phyloP scores from a whole-genome alignment of 2,113 vertebrate species.

The Mesocricetus auratus region DNA sequence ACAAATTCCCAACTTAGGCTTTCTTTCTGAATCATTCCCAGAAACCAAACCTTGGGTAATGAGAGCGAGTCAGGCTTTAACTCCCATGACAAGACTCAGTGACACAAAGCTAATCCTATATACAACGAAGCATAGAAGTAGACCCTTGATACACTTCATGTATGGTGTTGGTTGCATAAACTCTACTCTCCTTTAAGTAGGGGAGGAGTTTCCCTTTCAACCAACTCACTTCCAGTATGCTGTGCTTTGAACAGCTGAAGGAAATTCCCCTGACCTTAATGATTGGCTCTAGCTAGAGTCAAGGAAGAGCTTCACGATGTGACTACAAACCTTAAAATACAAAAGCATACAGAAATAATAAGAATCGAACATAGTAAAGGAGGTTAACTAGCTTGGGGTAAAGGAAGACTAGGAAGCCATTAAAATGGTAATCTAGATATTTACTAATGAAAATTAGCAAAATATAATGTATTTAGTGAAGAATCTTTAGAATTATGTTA shows the following conservation, averaged over 20 bases:
- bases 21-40: background rate
- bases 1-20: background rate
- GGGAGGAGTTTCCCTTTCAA: constrained; percentile 8
- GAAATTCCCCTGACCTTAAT: background rate
- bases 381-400: background rate
- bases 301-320: background rate
- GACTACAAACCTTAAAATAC: background rate
- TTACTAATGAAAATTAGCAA: background rate
- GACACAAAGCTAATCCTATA: background rate
- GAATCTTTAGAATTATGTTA: constrained; percentile 4
- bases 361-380: background rate
- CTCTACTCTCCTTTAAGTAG: background rate
- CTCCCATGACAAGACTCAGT: background rate
- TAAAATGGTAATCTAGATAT: background rate
- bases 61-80: background rate
- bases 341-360: background rate
- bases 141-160: background rate
- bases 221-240: background rate
- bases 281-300: background rate
- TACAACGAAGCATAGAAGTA: background rate
- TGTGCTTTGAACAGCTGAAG: background rate
- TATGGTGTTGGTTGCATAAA: background rate
- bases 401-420: background rate
- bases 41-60: background rate
- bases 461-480: background rate